A percentile compares a stretch with the other conserved stretches of the same genome.
Conservation (phyloP, 2,797 vertebrate species). For the Liasis olivaceus region DNA sequence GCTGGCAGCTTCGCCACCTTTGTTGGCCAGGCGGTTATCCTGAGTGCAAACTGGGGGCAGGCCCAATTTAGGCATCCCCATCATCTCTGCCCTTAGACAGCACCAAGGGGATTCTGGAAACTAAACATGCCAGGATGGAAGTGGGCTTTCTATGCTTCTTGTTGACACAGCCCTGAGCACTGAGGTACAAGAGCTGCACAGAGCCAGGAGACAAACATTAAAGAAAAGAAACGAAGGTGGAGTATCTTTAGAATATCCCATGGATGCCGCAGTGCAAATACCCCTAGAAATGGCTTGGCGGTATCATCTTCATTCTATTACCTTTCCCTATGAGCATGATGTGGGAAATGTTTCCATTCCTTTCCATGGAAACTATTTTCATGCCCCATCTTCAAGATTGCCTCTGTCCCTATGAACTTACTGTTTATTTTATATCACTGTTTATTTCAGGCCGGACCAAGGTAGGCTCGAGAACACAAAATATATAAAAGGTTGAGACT, state of each 20-base stretch:
- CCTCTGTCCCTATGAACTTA: background rate
- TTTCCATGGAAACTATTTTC: background rate
- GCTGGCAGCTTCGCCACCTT: background rate
- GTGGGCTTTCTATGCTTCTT: conserved; percentile 15
- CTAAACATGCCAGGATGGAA: conserved; percentile 36
- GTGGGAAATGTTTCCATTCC: background rate
- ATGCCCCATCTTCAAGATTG: background rate
- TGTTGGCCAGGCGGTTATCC: background rate
- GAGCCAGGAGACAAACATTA: background rate
- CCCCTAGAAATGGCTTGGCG: background rate
- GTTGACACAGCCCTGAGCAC: background rate
- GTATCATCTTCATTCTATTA: background rate
- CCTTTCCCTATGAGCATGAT: background rate
- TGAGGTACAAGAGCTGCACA: background rate
- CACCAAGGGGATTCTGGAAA: conserved; percentile 8
- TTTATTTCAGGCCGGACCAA: background rate
- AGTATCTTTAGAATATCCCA: background rate
- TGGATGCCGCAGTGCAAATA: background rate
- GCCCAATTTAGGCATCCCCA: background rate
- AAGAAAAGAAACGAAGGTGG: background rate
- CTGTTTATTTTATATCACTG: background rate
- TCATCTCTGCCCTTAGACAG: background rate
- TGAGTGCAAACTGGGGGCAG: background rate
- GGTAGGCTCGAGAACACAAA: background rate
- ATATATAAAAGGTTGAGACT: background rate